Base-by-base conservation (phyloP, 2,888 invertebrate genomes). In the Tetheella fluctuosa region DNA sequence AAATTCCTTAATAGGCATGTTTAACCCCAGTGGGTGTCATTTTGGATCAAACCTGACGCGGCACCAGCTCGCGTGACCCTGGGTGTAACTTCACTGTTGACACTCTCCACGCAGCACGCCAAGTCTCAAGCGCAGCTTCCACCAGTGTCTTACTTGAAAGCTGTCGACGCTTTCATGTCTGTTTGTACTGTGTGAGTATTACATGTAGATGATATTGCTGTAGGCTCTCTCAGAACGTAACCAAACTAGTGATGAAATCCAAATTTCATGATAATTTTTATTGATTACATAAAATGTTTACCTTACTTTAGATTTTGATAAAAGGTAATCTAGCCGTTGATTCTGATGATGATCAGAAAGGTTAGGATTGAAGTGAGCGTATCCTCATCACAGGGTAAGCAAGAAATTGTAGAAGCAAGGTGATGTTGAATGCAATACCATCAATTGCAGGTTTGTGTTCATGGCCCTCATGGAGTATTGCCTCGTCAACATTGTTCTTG, bases 391-490 rank as follows among this genome's bases (percentile, higher is more conserved):
- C n/a, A n/a, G n/a, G n/a, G n/a, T n/a, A n/a, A n/a, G n/a, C n/a
- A n/a, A n/a, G n/a, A 30, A 30, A 30, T 30, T 30, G 1, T 10
- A 30, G 8, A 30, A 30, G 2, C 10, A 30, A 30, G 8, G 1
- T 10, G 30, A 2, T n/a, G n/a, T 6, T 23, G 58, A 57, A 28
- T 48, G 8, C 25, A n/a, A n/a, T n/a, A 23, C 20, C 15, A 52
- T 10, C 0, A 48, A 62, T 25, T 17, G 23, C 83, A 96, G 96
- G 63, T 98, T 98, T 88, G 98, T 98, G 79, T 98, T 98, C 83
- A 97, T 98, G 97, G 98, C 98, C 0, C 87, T 98, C 58, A 98
- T 98, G 98, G 98, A 98, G 83, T 98, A 98, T 83, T 98, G 97
- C 73, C 89, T 98, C 68, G 97, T 98, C 30, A 98, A 98, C 81